A percentile compares a stretch with the other conserved stretches of the same genome.
These are phyloP conservation scores for Radopholus similis DNA, from an alignment of 1,140 invertebrate species.

Conservation along the genomic window DNA sequence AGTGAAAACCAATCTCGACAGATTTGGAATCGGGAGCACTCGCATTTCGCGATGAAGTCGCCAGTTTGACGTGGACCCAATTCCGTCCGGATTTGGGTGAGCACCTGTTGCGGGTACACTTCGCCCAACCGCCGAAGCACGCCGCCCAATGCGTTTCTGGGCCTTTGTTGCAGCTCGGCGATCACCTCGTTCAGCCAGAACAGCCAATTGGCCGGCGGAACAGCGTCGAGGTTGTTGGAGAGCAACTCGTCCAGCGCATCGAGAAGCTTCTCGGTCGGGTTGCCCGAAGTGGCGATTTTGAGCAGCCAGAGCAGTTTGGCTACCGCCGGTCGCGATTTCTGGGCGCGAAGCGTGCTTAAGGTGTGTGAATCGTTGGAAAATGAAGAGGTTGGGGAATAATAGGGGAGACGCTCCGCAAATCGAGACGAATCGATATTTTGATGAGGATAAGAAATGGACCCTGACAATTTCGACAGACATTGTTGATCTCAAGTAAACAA, in stretches of 20 bases:
- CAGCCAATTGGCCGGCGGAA: slow-evolving; percentile 36
- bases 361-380: slow-evolving; percentile 17
- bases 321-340: slow-evolving; percentile 20
- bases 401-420: slow-evolving; percentile 13
- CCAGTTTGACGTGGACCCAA: slow-evolving; percentile 16
- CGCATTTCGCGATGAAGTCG: slow-evolving; percentile 23
- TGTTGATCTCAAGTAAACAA: slow-evolving; percentile 24
- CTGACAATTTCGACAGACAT: background rate
- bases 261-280: slow-evolving; percentile 14
- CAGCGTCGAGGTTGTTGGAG: slow-evolving; percentile 1
- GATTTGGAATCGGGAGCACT: background rate
- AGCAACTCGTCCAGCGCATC: slow-evolving; percentile 29
- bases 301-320: slow-evolving; percentile 31
- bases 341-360: slow-evolving; percentile 1
- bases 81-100: slow-evolving; percentile 16
- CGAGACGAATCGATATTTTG: slow-evolving; percentile 26
- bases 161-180: slow-evolving; percentile 28
- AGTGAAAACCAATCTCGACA: background rate
- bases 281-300: slow-evolving; percentile 28
- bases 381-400: slow-evolving; percentile 19
- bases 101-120: slow-evolving; percentile 35
- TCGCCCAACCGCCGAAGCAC: slow-evolving; percentile 30
- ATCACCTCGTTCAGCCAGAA: slow-evolving; percentile 44
- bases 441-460: background rate
- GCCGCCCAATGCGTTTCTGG: slow-evolving; percentile 17